A percentile compares a stretch with the other conserved stretches of the same genome.
phyloP scores from a whole-genome alignment of 2,888 invertebrate species.

The Buathra laborator region DNA sequence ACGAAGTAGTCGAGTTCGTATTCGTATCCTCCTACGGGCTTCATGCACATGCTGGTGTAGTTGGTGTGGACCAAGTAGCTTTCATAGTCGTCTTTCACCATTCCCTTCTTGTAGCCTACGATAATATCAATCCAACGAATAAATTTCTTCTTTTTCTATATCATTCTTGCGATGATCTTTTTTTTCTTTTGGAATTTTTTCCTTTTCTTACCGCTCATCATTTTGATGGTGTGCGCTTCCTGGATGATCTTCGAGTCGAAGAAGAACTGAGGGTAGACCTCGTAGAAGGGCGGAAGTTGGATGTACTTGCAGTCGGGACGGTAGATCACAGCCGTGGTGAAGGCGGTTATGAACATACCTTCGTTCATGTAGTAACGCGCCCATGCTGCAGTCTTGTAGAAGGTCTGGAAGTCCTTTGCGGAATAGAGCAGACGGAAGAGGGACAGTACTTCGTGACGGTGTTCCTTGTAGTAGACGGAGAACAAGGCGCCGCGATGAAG shows the following conservation, averaged over 20 bases:
- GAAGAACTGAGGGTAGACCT: conserved; percentile 91
- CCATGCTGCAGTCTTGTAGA: conserved; percentile 90
- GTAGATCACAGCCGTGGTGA: conserved; percentile 89
- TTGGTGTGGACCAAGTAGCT: conserved; percentile 86
- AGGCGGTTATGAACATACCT: conserved; percentile 89
- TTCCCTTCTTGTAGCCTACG: conserved; percentile 68
- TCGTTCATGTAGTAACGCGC: conserved; percentile 89
- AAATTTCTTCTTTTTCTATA: neutral
- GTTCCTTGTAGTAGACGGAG: conserved; percentile 88
- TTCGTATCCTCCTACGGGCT: conserved; percentile 86
- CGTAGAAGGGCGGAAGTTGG: conserved; percentile 90
- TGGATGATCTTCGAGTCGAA: conserved; percentile 89
- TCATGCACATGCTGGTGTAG: conserved; percentile 87
- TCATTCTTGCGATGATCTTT: neutral
- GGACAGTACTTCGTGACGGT: conserved; percentile 88
- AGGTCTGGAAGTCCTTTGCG: conserved; percentile 90
- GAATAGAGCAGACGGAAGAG: conserved; percentile 90
- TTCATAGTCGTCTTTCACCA: conserved; percentile 67
- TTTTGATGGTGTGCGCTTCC: conserved; percentile 88
- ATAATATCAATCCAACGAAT: neutral
- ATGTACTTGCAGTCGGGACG: conserved; percentile 89
- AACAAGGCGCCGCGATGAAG: conserved; percentile 88
- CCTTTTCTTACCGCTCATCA: conserved; percentile 82
- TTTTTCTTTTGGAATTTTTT: conserved; percentile 16
- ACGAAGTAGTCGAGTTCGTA: conserved; percentile 89